Percentiles rank a stretch among this genome's conserved stretches.
Evolutionary conservation across 2,113 vertebrate genomes (phyloP).

Genomic region (Pachypanchax playfairii): DNA sequence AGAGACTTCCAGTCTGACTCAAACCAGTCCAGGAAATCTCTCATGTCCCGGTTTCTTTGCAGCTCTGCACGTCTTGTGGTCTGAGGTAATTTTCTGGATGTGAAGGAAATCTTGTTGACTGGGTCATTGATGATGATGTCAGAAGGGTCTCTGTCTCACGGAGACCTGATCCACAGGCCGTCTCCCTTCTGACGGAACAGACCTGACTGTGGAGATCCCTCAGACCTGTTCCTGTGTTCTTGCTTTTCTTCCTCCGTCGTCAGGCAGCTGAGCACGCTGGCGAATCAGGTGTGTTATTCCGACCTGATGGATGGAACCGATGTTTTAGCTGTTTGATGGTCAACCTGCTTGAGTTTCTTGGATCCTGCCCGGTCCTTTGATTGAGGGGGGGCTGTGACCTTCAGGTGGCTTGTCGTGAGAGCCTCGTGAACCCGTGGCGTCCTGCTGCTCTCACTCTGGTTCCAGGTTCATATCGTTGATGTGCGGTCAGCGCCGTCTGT

Average conservation of each 20-base stretch:
- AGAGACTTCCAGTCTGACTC: slow-evolving; percentile 10
- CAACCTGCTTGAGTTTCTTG: slow-evolving; percentile 47
- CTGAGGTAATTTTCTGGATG: slow-evolving; percentile 55
- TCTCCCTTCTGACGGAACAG: slow-evolving; percentile 22
- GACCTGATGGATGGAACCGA: slow-evolving; percentile 42
- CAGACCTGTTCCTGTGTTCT: slow-evolving; percentile 14
- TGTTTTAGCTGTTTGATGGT: slow-evolving; percentile 45
- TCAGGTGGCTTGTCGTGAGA: slow-evolving; percentile 71
- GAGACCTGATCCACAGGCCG: slow-evolving; percentile 35
- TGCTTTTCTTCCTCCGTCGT: slow-evolving; percentile 32
- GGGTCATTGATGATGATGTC: slow-evolving; percentile 4
- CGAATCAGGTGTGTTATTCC: slow-evolving; percentile 45
- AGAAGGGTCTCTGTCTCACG: slow-evolving; percentile 18
- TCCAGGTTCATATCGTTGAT: slow-evolving; percentile 89
- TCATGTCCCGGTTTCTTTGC: slow-evolving; percentile 29
- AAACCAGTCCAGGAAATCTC: slow-evolving; percentile 34
- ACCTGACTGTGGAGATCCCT: slow-evolving; percentile 29
- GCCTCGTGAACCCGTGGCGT: slow-evolving; percentile 81
- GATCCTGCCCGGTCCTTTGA: slow-evolving; percentile 54
- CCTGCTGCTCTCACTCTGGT: slow-evolving; percentile 72
- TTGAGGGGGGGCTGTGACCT: slow-evolving; percentile 59
- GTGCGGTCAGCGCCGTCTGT: slow-evolving; percentile 93
- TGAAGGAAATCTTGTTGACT: slow-evolving; percentile 29
- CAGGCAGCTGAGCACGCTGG: slow-evolving; percentile 34
- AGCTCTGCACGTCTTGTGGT: slow-evolving; percentile 33